Evolutionary conservation across 1,140 invertebrate species (phyloP).

Genomic region (Hesperophylax magnus): DNA sequence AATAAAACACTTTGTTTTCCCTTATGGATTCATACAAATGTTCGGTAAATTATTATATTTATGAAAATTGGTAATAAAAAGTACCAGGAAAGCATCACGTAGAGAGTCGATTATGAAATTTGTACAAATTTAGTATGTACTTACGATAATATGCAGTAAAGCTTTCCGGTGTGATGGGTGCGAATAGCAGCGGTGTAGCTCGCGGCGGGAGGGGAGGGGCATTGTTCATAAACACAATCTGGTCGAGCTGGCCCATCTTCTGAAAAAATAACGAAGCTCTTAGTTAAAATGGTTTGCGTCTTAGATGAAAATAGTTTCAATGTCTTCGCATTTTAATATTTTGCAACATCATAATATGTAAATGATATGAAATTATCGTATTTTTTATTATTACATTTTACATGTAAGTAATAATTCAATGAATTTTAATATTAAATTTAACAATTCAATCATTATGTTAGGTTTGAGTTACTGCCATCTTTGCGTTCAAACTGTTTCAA

Average conservation of each 20-base stretch:
- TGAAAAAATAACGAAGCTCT: slow-evolving; percentile 39
- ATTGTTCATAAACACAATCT: slow-evolving; percentile 35
- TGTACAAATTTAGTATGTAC: not conserved
- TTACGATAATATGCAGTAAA: slow-evolving; percentile 50
- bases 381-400: too few relatives aligned
- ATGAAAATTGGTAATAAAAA: too few relatives aligned
- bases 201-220: slow-evolving; percentile 52
- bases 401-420: too few relatives aligned
- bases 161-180: slow-evolving; percentile 49
- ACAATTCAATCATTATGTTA: too few relatives aligned
- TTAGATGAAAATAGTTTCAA: not conserved
- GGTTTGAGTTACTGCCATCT: too few relatives aligned
- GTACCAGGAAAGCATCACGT: not conserved
- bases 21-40: too few relatives aligned
- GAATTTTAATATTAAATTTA: too few relatives aligned
- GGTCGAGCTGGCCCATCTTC: slow-evolving; percentile 55
- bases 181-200: slow-evolving; percentile 45
- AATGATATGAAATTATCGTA: not conserved
- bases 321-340: not conserved
- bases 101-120: not conserved
- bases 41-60: not conserved
- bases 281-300: slow-evolving; percentile 27
- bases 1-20: too few relatives aligned
- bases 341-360: not conserved
- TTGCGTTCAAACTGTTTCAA: too few relatives aligned